Evolutionary conservation across 1,140 invertebrate species (phyloP), one percentile per base, ranked within the genome.

Genomic region (Leguminivora glycinivorella): DNA sequence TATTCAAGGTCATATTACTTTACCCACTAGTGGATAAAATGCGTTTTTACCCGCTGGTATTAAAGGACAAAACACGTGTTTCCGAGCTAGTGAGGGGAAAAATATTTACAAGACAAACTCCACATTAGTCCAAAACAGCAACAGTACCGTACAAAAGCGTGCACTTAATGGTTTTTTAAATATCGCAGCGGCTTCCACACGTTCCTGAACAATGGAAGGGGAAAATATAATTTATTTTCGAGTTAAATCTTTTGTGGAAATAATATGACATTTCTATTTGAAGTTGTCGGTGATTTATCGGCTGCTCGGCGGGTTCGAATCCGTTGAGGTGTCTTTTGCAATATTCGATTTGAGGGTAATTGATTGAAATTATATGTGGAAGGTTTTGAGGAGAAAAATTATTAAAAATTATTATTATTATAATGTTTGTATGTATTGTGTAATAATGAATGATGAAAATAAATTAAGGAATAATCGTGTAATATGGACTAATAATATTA

Each of bases 211-310:
- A 91, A 91, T 87, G 75, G 76, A 83, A 84, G 87, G 88, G 88
- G 87, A 84, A 87, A 91, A 85, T 80, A 89, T 89, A 91, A 91
- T 91, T 91, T 91, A 91, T 91, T 90, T 91, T 89, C 83, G 75
- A 89, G 88, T 90, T 91, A 90, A 91, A 91, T 91, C 89, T 91
- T 91, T 90, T 90, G 89, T 90, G 88, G 86, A 86, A 89, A 90
- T 91, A 91, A 91, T 90, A 90, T 90, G 89, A 90, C 88, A 85
- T 89, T 91, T 90, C 89, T 91, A 90, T 91, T 90, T 89, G 86
- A 88, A 89, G 87, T 89, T 85, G 83, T 80, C 81, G 76, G 75
- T 91, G 88, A 90, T 90, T 91, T 90, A 90, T 90, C 83, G 88
- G 85, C 77, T 83, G 78, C 79, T 81, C 81, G 83, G 83, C 76